These are phyloP conservation scores for Latrodectus elegans DNA, from an alignment of 2,888 invertebrate species.

Conservation along the genomic window DNA sequence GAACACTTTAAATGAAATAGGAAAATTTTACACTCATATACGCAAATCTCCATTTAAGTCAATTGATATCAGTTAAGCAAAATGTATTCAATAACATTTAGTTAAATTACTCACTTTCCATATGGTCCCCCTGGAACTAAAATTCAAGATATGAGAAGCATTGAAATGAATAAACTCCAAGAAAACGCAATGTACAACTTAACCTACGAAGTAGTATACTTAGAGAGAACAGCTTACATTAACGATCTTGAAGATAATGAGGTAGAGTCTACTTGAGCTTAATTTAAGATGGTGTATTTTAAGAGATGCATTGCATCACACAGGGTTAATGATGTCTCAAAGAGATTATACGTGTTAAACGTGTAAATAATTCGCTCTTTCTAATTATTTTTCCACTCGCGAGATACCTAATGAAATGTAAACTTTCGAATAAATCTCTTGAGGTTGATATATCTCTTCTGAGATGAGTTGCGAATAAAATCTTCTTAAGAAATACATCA, in stretches of 20 bases:
- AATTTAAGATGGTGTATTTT: slow-evolving; percentile 25
- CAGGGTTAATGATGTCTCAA: slow-evolving; percentile 15
- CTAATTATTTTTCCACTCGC: neutral
- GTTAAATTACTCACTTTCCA: neutral
- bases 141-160: slow-evolving; percentile 18
- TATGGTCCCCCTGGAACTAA: neutral
- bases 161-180: slow-evolving; percentile 16
- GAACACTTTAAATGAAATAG: too few species aligned
- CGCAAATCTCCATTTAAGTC: too few species aligned
- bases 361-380: slow-evolving; percentile 1
- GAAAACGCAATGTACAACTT: slow-evolving; percentile 17
- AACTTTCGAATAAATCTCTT: neutral
- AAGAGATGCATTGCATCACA: slow-evolving; percentile 17
- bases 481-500: too few species aligned
- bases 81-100: too few species aligned
- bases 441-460: neutral
- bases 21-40: too few species aligned
- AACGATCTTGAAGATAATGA: slow-evolving; percentile 17
- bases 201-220: slow-evolving; percentile 2
- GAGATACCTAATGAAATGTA: slow-evolving; percentile 2
- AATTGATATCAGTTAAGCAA: too few species aligned
- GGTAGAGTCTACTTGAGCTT: slow-evolving; percentile 5
- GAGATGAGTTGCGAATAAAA: too few species aligned
- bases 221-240: slow-evolving; percentile 25
- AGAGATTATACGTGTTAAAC: neutral